A percentile compares a stretch with the other conserved stretches of the same genome.
phyloP scores from a whole-genome alignment of 1,140 invertebrate genomes.

The Magallana ariakensis region DNA sequence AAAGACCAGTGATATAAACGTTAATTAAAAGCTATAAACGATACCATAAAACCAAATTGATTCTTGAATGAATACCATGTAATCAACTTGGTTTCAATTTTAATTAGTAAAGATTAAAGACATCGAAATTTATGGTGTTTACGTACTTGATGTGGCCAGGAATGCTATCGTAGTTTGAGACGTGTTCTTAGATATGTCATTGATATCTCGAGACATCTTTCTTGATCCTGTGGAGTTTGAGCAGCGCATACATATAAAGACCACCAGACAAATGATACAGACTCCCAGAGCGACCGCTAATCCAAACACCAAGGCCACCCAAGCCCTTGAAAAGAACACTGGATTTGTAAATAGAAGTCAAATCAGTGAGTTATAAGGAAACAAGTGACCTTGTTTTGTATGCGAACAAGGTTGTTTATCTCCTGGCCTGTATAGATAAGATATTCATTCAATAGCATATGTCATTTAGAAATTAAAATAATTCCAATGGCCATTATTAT shows the following conservation, averaged over 20 bases:
- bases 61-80: too few species aligned
- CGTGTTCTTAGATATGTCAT: not conserved
- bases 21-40: too few species aligned
- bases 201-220: not conserved
- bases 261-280: not conserved
- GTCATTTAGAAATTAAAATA: too few species aligned
- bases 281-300: not conserved
- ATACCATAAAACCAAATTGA: too few species aligned
- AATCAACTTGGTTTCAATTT: too few species aligned
- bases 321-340: not conserved
- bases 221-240: not conserved
- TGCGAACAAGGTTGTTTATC: too few species aligned
- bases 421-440: too few species aligned
- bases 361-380: not conserved
- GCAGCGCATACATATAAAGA: conserved; percentile 1
- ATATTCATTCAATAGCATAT: too few species aligned
- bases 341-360: not conserved
- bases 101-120: too few species aligned
- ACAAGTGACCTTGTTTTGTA: too few species aligned
- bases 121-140: not conserved
- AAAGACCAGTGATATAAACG: too few species aligned
- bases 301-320: conserved; percentile 4
- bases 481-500: too few species aligned
- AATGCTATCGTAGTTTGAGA: conserved; percentile 13
- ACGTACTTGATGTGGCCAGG: not conserved